These are phyloP conservation scores for Meloidogyne exigua DNA, from an alignment of 1,140 invertebrate genomes.

Conservation along the genomic window DNA sequence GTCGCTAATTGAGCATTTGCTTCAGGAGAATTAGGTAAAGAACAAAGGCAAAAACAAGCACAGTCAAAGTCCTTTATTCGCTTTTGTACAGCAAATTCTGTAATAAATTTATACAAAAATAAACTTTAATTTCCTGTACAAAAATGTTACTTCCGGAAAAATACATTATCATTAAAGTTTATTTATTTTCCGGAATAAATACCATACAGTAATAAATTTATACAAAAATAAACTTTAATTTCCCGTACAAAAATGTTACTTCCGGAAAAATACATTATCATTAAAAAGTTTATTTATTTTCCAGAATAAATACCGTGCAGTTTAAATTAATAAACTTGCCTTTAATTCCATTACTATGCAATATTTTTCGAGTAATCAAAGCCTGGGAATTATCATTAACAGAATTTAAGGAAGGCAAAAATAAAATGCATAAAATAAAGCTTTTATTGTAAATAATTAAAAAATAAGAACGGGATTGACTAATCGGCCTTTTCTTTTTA, in stretches of 20 bases:
- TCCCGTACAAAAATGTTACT: not conserved
- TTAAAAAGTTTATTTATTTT: not conserved
- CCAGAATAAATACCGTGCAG: not conserved
- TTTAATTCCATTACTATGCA: slow-evolving; percentile 25
- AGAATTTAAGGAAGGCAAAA: not conserved
- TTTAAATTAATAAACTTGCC: not conserved
- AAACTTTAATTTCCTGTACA: no score
- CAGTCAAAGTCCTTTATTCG: slow-evolving; percentile 19
- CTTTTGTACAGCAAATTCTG: slow-evolving; percentile 20
- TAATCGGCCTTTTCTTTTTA: not conserved
- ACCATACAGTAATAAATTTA: not conserved
- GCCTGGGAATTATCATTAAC: slow-evolving; percentile 8
- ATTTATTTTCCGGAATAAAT: not conserved
- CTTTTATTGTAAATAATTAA: not conserved
- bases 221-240: not conserved
- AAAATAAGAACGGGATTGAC: not conserved
- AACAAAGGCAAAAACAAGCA: slow-evolving; percentile 19
- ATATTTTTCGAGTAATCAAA: slow-evolving; percentile 11
- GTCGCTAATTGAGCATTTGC: not conserved
- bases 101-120: not conserved
- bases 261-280: not conserved
- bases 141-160: no score
- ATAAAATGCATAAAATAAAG: slow-evolving; percentile 10
- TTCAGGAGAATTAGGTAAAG: slow-evolving; percentile 2
- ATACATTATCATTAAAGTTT: no score